These are phyloP conservation scores for Cnemophilus loriae DNA, from an alignment of 2,113 vertebrate genomes.

Conservation along the genomic window DNA sequence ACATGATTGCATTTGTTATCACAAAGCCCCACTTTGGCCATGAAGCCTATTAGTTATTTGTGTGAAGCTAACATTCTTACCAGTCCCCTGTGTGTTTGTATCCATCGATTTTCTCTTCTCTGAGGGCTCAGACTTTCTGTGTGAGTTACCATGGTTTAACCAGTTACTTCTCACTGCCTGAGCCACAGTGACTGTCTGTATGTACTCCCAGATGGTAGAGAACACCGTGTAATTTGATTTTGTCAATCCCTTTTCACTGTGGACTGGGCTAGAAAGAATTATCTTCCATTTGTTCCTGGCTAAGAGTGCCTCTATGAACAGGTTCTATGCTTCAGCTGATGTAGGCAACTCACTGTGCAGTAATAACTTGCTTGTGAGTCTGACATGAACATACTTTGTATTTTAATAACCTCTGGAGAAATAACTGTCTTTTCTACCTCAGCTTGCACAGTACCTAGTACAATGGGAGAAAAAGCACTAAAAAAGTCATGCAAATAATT, in stretches of 20 bases:
- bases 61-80: background rate
- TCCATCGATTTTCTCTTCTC: background rate
- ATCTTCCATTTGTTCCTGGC: background rate
- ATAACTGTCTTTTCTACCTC: background rate
- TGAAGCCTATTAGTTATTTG: background rate
- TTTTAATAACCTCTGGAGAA: constrained; percentile 51
- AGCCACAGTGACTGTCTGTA: background rate
- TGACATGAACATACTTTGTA: constrained; percentile 21
- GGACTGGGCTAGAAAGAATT: background rate
- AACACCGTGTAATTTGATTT: constrained; percentile 14
- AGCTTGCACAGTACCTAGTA: background rate
- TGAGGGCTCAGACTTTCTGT: background rate
- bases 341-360: background rate
- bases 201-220: background rate
- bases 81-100: background rate
- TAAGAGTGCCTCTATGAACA: background rate
- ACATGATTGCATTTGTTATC: background rate
- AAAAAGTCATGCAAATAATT: constrained; percentile 7
- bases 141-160: background rate
- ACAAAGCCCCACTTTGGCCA: background rate
- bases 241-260: background rate
- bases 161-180: background rate
- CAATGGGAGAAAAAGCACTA: background rate
- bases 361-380: constrained; percentile 46
- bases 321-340: background rate